A percentile compares a stretch with the other conserved stretches of the same genome.
These are phyloP conservation scores for Luffia ferchaultella DNA, from an alignment of 2,888 invertebrate genomes.

Conservation along the genomic window DNA sequence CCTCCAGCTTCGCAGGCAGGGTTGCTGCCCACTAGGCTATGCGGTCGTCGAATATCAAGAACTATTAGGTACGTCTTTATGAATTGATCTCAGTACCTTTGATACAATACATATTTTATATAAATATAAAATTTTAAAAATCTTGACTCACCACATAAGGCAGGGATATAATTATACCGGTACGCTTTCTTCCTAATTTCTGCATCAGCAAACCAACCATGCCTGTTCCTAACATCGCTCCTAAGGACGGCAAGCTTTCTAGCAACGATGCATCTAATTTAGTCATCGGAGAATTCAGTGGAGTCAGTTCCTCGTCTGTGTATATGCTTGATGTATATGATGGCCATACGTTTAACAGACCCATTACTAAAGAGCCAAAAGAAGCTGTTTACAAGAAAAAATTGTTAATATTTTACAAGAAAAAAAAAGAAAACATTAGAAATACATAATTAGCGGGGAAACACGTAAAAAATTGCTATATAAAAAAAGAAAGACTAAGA, in stretches of 20 bases:
- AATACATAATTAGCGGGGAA: too few species aligned
- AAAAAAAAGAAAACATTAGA: too few species aligned
- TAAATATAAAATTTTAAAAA: too few species aligned
- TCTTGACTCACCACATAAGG: constrained; percentile 47
- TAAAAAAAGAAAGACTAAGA: too few species aligned
- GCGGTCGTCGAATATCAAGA: too few species aligned
- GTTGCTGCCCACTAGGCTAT: too few species aligned
- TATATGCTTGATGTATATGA: constrained; percentile 61
- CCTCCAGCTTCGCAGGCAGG: too few species aligned
- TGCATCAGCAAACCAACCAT: constrained; percentile 51
- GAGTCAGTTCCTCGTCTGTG: constrained; percentile 37
- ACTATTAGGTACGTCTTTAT: too few species aligned
- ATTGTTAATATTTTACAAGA: too few species aligned
- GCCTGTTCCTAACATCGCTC: constrained; percentile 56
- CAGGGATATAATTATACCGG: constrained; percentile 54
- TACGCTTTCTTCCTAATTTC: constrained; percentile 57
- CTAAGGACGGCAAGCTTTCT: constrained; percentile 61
- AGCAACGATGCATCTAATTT: constrained; percentile 58
- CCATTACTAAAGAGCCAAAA: constrained; percentile 32
- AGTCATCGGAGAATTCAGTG: constrained; percentile 48
- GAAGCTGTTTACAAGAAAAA: constrained; percentile 30
- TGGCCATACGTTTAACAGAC: constrained; percentile 60
- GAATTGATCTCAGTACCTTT: too few species aligned
- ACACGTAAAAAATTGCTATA: too few species aligned
- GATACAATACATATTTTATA: too few species aligned